phyloP scores from a whole-genome alignment of 2,888 invertebrate genomes.

The Mythimna albipuncta region DNA sequence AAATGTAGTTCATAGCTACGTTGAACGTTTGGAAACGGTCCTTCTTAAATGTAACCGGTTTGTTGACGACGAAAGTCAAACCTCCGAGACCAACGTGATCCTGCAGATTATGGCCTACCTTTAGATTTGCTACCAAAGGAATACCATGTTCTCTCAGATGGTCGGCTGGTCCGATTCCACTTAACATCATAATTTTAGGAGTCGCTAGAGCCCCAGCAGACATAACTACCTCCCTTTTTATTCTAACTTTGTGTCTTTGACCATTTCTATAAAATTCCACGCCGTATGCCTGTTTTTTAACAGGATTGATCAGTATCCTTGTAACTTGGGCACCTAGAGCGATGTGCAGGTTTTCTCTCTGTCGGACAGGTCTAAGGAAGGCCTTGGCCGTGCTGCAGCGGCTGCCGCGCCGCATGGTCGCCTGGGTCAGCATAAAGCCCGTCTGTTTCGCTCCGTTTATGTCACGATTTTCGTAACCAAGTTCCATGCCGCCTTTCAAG shows the following conservation, averaged over 20 bases:
- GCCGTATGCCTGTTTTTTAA: conserved; percentile 93
- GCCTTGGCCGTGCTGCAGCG: conserved; percentile 97
- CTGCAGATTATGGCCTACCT: conserved; percentile 96
- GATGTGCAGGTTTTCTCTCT: conserved; percentile 94
- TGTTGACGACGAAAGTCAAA: conserved; percentile 95
- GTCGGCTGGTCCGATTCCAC: conserved; percentile 96
- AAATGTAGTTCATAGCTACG: conserved; percentile 95
- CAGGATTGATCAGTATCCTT: conserved; percentile 92
- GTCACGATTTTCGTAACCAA: conserved; percentile 95
- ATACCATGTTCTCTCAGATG: conserved; percentile 94
- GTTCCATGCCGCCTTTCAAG: conserved; percentile 94
- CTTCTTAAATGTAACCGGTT: conserved; percentile 95
- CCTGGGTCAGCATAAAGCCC: conserved; percentile 96
- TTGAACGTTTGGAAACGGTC: conserved; percentile 94
- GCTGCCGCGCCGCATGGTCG: conserved; percentile 95
- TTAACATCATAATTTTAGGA: conserved; percentile 97
- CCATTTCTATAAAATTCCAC: conserved; percentile 94
- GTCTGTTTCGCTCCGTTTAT: conserved; percentile 96
- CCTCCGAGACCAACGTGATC: conserved; percentile 97
- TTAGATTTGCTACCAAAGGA: conserved; percentile 93
- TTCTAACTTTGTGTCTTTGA: conserved; percentile 92
- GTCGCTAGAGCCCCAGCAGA: conserved; percentile 97
- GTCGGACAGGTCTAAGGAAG: conserved; percentile 95
- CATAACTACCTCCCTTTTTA: conserved; percentile 95
- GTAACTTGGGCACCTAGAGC: conserved; percentile 94